Conservation (phyloP, 1,140 invertebrate genomes). For the Oncopodura yosiiana region DNA sequence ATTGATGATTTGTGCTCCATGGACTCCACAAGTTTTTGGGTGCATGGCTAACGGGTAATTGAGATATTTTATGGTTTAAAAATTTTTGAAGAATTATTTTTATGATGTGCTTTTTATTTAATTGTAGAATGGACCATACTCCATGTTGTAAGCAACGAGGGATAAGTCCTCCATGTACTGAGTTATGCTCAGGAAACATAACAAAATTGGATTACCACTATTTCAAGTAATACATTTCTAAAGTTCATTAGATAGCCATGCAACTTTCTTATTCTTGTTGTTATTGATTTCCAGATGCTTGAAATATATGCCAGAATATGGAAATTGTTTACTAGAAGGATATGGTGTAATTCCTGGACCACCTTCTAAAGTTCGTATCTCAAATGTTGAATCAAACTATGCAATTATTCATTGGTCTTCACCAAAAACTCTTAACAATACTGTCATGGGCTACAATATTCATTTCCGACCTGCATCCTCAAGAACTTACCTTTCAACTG, state of each 20-base stretch:
- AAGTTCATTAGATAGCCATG: too few relatives aligned
- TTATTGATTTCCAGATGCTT: constrained; percentile 54
- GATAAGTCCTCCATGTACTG: constrained; percentile 59
- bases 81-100: too few relatives aligned
- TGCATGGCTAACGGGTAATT: constrained; percentile 66
- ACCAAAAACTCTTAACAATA: constrained; percentile 58
- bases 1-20: constrained; percentile 75
- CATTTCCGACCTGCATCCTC: constrained; percentile 54
- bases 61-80: too few relatives aligned
- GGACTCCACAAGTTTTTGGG: constrained; percentile 64
- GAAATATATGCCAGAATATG: constrained; percentile 65
- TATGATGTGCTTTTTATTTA: too few relatives aligned
- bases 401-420: constrained; percentile 66
- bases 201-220: constrained; percentile 64
- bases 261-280: too few relatives aligned
- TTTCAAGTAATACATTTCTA: constrained; percentile 55
- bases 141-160: constrained; percentile 64
- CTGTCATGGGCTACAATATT: constrained; percentile 58
- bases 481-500: constrained; percentile 42
- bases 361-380: constrained; percentile 55
- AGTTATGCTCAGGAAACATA: constrained; percentile 66
- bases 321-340: constrained; percentile 67
- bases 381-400: constrained; percentile 60
- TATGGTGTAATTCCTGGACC: constrained; percentile 53
- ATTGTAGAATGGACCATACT: too few relatives aligned